A percentile compares a stretch with the other conserved stretches of the same genome.
phyloP scores from a whole-genome alignment of 2,113 vertebrate species.

The Ancistrus triradiatus region DNA sequence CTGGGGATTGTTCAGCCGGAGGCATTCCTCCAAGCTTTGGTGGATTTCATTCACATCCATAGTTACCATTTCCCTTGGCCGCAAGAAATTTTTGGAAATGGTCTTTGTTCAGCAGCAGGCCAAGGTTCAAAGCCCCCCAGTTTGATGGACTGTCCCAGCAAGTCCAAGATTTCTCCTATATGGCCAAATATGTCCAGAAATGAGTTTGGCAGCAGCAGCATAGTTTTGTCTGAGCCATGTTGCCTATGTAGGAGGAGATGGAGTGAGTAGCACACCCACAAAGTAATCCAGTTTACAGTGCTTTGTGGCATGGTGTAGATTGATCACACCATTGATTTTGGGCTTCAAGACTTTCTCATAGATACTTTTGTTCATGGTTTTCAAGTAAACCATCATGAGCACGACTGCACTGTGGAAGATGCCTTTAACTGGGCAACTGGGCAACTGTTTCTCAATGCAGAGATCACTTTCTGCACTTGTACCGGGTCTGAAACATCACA shows the following conservation, averaged over 20 bases:
- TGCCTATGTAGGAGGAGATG: constrained; percentile 77
- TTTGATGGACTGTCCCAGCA: constrained; percentile 78
- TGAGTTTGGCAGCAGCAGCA: constrained; percentile 79
- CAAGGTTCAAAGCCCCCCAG: constrained; percentile 80
- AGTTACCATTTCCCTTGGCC: constrained; percentile 72
- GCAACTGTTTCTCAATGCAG: constrained; percentile 60
- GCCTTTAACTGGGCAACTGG: constrained; percentile 69
- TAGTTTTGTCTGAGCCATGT: constrained; percentile 76
- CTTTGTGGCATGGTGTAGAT: constrained; percentile 74
- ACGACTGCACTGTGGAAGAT: constrained; percentile 82
- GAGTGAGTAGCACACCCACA: constrained; percentile 85
- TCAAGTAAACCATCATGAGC: constrained; percentile 72
- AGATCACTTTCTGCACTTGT: constrained; percentile 68
- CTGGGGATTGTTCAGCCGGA: constrained; percentile 71
- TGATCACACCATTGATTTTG: constrained; percentile 77
- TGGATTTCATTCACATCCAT: constrained; percentile 71
- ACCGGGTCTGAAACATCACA: constrained; percentile 66
- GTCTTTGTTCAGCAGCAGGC: constrained; percentile 70
- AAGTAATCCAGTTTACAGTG: constrained; percentile 76
- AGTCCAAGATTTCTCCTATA: constrained; percentile 75
- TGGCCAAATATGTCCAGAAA: constrained; percentile 80
- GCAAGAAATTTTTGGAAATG: constrained; percentile 68
- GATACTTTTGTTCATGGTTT: constrained; percentile 62
- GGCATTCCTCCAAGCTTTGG: constrained; percentile 68
- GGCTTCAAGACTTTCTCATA: constrained; percentile 76